Base-by-base conservation (phyloP, 2,797 vertebrate genomes). In the Bradypus variegatus region DNA sequence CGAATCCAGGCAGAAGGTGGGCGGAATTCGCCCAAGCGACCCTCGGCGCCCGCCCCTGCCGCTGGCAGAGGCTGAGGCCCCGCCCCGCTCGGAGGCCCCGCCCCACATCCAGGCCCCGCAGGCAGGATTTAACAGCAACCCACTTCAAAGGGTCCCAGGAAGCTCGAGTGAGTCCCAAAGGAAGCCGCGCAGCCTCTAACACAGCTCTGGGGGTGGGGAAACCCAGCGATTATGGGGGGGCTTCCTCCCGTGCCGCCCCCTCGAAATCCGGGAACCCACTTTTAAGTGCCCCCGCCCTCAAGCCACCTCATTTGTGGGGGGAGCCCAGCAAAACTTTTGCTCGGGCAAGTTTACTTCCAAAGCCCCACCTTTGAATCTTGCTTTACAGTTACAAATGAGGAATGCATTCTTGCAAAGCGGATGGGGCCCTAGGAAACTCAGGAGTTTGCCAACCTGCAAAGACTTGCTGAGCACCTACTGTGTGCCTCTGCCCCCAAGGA, bases 121-220 rank as follows among this genome's bases (percentile, higher is more conserved):
- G 96, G 94, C 93, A 96, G 94, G 95, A 95, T 95, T 96, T 95
- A 75, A 75, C 25, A 2, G 88, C 82, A 95, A 95, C 78, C 94
- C 94, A 96, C 95, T 96, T 96, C 96, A 96, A 96, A 96, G 96
- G 92, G 86, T 89, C 95, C 95, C 93, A 80, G 95, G 96, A 96
- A 96, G 94, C 64, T 9, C 33, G 36, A 70, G 69, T 27, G 31
- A 94, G 86, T 64, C 91, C 88, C 86, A 89, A 65, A 96, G 95
- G 96, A 96, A 95, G 95, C 81, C 29, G 92, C 83, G 41, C 88
- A 95, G 95, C 95, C 95, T 95, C 81, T 76, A 88, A 91, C 93
- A 93, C 94, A 84, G 79, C 73, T 77, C 62, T 29, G 73, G 91
- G 94, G 86, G 91, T 80, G 90, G 95, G 94, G 94, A 93, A 92